phyloP scores from a whole-genome alignment of 2,113 vertebrate genomes.

The Thinocorus orbignyianus region DNA sequence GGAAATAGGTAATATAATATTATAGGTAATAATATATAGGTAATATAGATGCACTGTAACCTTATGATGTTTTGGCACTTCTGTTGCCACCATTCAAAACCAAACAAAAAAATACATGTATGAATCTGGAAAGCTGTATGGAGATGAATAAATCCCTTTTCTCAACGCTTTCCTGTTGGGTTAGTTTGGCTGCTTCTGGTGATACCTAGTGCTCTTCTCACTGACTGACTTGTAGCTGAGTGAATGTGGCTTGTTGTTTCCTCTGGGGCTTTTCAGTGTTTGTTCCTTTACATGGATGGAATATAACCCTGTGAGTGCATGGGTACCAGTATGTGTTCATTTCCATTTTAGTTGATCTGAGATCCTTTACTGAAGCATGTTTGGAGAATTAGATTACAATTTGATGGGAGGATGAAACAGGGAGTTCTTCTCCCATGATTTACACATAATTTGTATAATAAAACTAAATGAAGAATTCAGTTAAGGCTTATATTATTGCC shows the following conservation, averaged over 20 bases:
- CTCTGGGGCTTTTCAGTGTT: not conserved
- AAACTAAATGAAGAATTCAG: not conserved
- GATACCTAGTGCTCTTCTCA: not conserved
- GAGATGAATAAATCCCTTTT: not conserved
- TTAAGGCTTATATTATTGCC: not conserved
- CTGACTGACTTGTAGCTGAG: not conserved
- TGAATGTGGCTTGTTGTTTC: not conserved
- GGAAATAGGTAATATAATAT: not conserved
- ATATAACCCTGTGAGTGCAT: not conserved
- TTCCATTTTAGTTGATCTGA: not conserved
- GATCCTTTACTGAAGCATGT: not conserved
- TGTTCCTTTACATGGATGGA: not conserved
- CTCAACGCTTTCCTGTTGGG: not conserved
- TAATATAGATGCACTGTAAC: not conserved
- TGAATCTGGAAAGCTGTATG: not conserved
- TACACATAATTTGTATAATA: not conserved
- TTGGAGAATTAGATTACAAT: not conserved
- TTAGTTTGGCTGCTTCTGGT: not conserved
- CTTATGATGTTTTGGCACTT: not conserved
- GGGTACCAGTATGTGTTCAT: not conserved
- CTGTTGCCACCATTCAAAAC: not conserved
- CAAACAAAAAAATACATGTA: not conserved
- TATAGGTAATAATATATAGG: too few relatives aligned
- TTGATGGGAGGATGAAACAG: not conserved
- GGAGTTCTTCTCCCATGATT: not conserved